Conservation (phyloP, 2,113 vertebrate species). For the Tenebrosternarchus preto region DNA sequence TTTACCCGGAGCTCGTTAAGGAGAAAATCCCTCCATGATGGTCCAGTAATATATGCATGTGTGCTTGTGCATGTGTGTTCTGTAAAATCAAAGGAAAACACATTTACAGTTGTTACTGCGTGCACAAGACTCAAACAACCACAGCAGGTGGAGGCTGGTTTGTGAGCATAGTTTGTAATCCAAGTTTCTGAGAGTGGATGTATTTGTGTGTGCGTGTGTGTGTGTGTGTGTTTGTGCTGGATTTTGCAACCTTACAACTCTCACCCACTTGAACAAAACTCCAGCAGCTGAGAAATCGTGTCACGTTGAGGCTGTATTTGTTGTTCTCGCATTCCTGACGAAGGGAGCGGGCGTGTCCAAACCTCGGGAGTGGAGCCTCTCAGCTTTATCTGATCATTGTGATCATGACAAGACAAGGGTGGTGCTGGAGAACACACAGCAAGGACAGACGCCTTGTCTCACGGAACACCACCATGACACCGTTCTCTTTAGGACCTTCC, state of each 20-base stretch:
- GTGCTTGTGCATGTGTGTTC: neutral
- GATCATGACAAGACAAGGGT: neutral
- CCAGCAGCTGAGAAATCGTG: neutral
- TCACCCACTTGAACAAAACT: neutral
- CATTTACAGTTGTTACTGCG: too few species aligned
- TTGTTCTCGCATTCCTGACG: neutral
- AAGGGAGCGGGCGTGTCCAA: neutral
- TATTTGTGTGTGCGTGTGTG: slow-evolving; percentile 4
- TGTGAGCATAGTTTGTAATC: neutral
- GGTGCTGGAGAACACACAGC: neutral
- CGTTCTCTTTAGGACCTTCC: neutral
- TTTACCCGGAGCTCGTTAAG: too few species aligned
- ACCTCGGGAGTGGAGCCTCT: neutral
- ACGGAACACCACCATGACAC: too few species aligned
- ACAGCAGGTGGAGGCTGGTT: too few species aligned
- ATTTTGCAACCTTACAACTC: neutral
- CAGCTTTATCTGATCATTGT: neutral
- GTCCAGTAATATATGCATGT: neutral
- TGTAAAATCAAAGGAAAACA: too few species aligned
- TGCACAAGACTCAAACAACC: too few species aligned
- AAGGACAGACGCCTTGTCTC: too few species aligned
- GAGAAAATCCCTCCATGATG: neutral
- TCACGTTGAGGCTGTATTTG: neutral
- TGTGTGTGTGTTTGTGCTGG: neutral
- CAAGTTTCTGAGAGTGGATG: neutral